Conservation (phyloP, 2,888 invertebrate genomes). For the Argyresthia goedartella region DNA sequence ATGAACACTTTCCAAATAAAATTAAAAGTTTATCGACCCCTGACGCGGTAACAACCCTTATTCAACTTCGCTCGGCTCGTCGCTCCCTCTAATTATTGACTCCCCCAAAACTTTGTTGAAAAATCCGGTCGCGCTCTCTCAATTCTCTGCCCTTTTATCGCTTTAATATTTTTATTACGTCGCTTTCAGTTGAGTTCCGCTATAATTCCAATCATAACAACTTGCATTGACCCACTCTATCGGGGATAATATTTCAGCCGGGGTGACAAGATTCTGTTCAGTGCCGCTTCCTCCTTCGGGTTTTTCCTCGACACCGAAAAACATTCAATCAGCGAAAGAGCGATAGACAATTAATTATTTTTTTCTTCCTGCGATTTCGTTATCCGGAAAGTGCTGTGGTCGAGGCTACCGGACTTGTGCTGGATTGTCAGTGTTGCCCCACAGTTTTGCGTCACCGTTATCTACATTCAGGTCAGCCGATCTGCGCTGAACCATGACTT, state of each 20-base stretch:
- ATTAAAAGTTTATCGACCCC: conserved; percentile 60
- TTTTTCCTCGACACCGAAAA: conserved; percentile 25
- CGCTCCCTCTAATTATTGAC: conserved; percentile 67
- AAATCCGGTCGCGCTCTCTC: conserved; percentile 41
- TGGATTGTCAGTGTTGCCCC: conserved; percentile 35
- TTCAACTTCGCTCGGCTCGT: conserved; percentile 50
- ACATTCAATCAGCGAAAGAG: conserved; percentile 25
- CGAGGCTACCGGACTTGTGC: conserved; percentile 24
- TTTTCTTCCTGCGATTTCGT: conserved; percentile 27
- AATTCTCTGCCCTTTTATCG: conserved; percentile 41
- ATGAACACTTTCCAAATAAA: conserved; percentile 7
- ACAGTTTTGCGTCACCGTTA: conserved; percentile 47
- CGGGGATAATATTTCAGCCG: background rate
- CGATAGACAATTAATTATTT: conserved; percentile 25
- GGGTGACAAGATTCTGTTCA: background rate
- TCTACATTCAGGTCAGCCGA: conserved; percentile 49
- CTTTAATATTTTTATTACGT: conserved; percentile 50
- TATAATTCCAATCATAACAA: conserved; percentile 14
- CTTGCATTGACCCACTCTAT: background rate
- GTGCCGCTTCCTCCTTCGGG: conserved; percentile 26
- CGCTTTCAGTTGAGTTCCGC: conserved; percentile 24
- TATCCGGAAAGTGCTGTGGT: conserved; percentile 30
- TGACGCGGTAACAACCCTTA: conserved; percentile 59
- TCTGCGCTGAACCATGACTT: conserved; percentile 51
- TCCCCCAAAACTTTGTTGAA: conserved; percentile 61